Evolutionary conservation across 2,888 invertebrate species (phyloP).

Genomic region (Oxytorus armatus): DNA sequence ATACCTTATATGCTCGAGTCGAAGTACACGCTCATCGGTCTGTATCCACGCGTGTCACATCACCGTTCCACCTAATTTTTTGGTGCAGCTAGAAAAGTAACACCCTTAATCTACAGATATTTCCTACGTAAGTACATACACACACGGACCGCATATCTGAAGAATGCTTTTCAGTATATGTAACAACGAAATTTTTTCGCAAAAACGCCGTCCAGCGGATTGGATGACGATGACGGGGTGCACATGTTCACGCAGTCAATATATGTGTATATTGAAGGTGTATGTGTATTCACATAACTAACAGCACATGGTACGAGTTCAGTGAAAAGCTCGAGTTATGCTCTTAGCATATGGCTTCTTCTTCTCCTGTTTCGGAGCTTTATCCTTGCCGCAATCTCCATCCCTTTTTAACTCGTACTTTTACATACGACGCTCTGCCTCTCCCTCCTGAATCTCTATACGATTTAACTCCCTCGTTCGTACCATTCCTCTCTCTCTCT

Average conservation of each 20-base stretch:
- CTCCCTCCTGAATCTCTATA: constrained; percentile 19
- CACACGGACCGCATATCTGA: too few species aligned
- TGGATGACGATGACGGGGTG: too few species aligned
- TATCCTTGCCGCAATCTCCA: constrained; percentile 7
- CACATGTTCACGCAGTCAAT: too few species aligned
- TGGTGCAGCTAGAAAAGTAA: neutral
- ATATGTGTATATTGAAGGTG: too few species aligned
- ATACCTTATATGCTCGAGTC: neutral
- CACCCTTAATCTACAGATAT: neutral
- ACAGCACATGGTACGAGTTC: neutral
- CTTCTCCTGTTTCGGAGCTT: constrained; percentile 1
- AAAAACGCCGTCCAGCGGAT: too few species aligned
- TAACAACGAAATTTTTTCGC: too few species aligned
- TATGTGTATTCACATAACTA: too few species aligned
- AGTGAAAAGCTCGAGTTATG: constrained; percentile 2
- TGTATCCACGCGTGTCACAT: neutral
- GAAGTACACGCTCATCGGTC: neutral
- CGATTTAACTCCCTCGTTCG: constrained; percentile 8
- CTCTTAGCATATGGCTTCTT: neutral
- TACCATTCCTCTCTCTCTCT: neutral
- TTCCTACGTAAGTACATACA: too few species aligned
- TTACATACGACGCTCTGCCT: constrained; percentile 9
- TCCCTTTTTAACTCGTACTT: constrained; percentile 22
- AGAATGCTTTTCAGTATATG: too few species aligned
- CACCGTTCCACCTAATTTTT: neutral